Evolutionary conservation across 2,113 vertebrate species (phyloP).

Genomic region (Bujurquina vittata): DNA sequence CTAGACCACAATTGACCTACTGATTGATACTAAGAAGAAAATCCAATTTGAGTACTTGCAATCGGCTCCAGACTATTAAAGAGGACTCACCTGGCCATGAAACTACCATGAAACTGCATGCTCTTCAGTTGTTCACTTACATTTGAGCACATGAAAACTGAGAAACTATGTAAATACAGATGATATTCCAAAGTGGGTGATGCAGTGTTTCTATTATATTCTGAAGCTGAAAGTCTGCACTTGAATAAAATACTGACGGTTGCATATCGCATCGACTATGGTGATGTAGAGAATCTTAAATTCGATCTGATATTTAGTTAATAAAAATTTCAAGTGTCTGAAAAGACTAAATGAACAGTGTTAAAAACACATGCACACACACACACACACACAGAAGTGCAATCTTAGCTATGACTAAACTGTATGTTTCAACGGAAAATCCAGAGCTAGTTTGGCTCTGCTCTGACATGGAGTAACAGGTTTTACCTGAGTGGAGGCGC

Average conservation of each 20-base stretch:
- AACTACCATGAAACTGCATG: background rate
- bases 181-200: background rate
- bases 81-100: background rate
- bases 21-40: background rate
- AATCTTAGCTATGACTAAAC: background rate
- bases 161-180: background rate
- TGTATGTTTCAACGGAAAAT: background rate
- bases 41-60: background rate
- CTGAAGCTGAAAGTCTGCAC: background rate
- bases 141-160: background rate
- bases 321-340: too few species aligned
- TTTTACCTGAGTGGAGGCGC: constrained; percentile 86
- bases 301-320: too few species aligned
- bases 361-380: background rate
- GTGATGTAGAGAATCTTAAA: too few species aligned
- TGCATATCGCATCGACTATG: too few species aligned
- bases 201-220: background rate
- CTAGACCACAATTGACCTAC: background rate
- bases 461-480: background rate
- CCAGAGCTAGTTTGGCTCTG: background rate
- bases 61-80: background rate
- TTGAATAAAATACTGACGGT: background rate
- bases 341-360: too few species aligned
- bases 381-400: background rate
- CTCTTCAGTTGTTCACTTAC: background rate